Evolutionary conservation across 2,113 vertebrate species (phyloP), one percentile per base, ranked within the genome.

Genomic region (Oryzias javanicus): DNA sequence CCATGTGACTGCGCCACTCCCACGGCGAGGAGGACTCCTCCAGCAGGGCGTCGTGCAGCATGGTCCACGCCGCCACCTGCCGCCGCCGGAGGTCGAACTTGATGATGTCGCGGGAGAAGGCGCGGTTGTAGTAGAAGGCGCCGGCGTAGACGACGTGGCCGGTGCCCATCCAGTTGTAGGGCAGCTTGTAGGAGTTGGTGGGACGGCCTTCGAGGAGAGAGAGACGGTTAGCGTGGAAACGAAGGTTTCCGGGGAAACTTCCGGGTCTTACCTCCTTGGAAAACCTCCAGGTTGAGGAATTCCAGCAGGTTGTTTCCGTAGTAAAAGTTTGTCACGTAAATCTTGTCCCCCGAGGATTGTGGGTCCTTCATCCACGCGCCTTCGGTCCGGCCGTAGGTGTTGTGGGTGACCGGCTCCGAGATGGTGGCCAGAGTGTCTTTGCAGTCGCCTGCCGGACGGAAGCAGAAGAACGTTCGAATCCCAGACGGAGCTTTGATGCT

Each of bases 291-390:
- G 85, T 94, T 98, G 55, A 92, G 91, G 84, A 98, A 99, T 87
- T 99, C 97, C 58, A 97, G 89, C 59, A 99, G 88, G 0, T 93
- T 96, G 89, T 96, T 98, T 59, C 97, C 97, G 0, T 98, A 97
- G 71, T 95, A 95, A 70, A 95, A 96, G 79, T 98, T 97, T 60
- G 97, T 95, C 24, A 99, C 92, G 0, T 97, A 99, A 68, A 99
- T 98, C 55, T 93, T 91, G 64, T 94, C 91, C 8, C 94, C 92
- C 42, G 57, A 84, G 14, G 95, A 94, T 69, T 94, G 82, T 0
- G 97, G 95, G 65, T 99, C 97, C 88, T 98, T 99, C 97, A 99
- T 99, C 97, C 97, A 99, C 10, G 97, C 96, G 1, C 97, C 97
- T 71, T 98, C 96, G 0, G 90, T 97, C 60, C 88, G 92, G 52